Conservation (phyloP, 2,888 invertebrate genomes). For the Melinopterus prodromus region DNA sequence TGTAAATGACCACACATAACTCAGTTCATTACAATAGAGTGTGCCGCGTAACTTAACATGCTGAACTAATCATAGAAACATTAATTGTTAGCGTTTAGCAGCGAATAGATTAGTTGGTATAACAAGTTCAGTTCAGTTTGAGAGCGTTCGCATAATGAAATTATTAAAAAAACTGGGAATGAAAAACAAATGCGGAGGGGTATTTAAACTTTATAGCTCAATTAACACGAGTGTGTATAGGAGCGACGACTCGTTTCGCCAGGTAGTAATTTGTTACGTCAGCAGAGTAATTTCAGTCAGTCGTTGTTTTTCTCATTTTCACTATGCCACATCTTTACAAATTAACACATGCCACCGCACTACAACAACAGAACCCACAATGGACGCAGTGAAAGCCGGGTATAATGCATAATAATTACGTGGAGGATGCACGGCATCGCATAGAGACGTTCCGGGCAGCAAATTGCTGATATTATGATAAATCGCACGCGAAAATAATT, state of each 20-base stretch:
- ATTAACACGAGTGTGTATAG: slow-evolving; percentile 4
- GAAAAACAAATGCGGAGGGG: neutral
- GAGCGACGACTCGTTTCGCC: neutral
- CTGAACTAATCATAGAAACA: neutral
- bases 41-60: too few species aligned
- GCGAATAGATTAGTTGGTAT: neutral
- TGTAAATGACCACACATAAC: too few species aligned
- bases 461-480: neutral
- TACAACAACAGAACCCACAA: neutral
- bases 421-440: neutral
- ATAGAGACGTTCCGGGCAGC: neutral
- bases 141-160: neutral
- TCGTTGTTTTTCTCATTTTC: slow-evolving; percentile 4
- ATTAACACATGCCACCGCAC: slow-evolving; percentile 24
- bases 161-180: neutral
- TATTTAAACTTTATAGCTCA: neutral
- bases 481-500: neutral
- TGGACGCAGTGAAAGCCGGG: neutral
- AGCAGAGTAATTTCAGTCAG: neutral
- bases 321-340: slow-evolving; percentile 12
- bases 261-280: slow-evolving; percentile 4
- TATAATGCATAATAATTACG: slow-evolving; percentile 4
- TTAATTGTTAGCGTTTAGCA: neutral
- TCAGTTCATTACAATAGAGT: too few species aligned
- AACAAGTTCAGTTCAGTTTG: neutral